Evolutionary conservation across 2,797 vertebrate species (phyloP).

Genomic region (Acanthopagrus latus): DNA sequence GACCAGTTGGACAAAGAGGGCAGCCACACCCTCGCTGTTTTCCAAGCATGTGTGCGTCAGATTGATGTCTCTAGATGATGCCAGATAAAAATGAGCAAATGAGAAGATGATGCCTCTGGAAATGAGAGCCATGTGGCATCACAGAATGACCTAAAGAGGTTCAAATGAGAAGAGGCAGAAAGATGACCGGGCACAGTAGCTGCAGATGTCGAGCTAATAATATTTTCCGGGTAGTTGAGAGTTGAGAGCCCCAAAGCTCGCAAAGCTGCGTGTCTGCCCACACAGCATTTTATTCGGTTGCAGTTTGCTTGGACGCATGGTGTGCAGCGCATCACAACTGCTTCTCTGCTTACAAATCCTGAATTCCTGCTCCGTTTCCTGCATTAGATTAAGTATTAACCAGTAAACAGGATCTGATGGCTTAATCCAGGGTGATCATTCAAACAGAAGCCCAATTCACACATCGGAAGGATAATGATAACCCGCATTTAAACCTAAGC

Average conservation of each 20-base stretch:
- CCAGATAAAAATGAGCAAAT: slow-evolving; percentile 21
- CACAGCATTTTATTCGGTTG: slow-evolving; percentile 23
- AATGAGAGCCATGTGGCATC: slow-evolving; percentile 12
- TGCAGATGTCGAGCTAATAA: slow-evolving; percentile 6
- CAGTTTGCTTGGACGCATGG: slow-evolving; percentile 16
- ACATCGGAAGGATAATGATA: slow-evolving; percentile 2
- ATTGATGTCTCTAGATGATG: slow-evolving; percentile 24
- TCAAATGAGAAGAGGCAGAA: slow-evolving; percentile 26
- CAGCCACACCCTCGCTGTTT: slow-evolving; percentile 19
- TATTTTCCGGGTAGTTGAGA: not conserved
- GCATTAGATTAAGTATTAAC: slow-evolving; percentile 24
- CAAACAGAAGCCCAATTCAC: slow-evolving; percentile 1
- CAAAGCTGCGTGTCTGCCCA: slow-evolving; percentile 14
- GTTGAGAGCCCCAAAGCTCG: slow-evolving; percentile 16
- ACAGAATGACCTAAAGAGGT: slow-evolving; percentile 2
- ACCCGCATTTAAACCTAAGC: not conserved
- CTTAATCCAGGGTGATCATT: slow-evolving; percentile 22
- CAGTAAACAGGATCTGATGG: slow-evolving; percentile 10
- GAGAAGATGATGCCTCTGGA: not conserved
- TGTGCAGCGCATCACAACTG: slow-evolving; percentile 10
- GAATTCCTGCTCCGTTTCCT: not conserved
- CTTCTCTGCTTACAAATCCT: slow-evolving; percentile 26
- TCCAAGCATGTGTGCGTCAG: not conserved
- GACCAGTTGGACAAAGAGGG: slow-evolving; percentile 29
- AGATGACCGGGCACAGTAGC: not conserved